Evolutionary conservation across 2,797 vertebrate species (phyloP).

Genomic region (Eremophila alpestris): DNA sequence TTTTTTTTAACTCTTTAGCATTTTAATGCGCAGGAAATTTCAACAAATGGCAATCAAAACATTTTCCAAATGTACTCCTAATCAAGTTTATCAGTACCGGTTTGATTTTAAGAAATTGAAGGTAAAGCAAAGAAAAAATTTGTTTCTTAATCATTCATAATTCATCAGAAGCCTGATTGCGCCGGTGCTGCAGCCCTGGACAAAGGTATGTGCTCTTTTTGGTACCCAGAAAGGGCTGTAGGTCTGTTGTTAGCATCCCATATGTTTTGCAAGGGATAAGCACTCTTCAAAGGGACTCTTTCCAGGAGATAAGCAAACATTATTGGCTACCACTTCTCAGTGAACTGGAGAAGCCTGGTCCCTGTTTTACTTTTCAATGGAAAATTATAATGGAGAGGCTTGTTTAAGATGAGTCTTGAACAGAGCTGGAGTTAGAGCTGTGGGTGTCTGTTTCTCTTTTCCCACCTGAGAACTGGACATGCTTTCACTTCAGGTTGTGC

Average conservation of each 20-base stretch:
- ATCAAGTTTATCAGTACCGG: slow-evolving; percentile 52
- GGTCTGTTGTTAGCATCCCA: background rate
- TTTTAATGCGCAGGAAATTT: background rate
- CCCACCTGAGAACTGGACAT: background rate
- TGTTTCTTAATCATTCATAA: slow-evolving; percentile 44
- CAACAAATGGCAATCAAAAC: slow-evolving; percentile 54
- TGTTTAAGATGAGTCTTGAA: background rate
- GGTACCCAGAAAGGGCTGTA: background rate
- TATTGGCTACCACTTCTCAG: background rate
- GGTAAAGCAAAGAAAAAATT: slow-evolving; percentile 22
- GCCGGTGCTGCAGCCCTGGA: background rate
- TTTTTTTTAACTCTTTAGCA: background rate
- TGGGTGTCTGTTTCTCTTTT: background rate
- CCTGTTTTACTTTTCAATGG: background rate
- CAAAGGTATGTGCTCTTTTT: background rate
- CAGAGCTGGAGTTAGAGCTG: background rate
- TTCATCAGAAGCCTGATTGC: background rate
- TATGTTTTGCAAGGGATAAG: background rate
- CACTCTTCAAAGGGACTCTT: background rate
- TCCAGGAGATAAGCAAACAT: background rate
- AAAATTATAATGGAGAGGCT: background rate
- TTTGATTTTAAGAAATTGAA: slow-evolving; percentile 60
- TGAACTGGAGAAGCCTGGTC: background rate
- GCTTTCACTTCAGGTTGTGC: background rate
- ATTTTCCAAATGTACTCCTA: slow-evolving; percentile 63